Evolutionary conservation across 1,140 invertebrate species (phyloP).

Genomic region (Ceratina japonica): DNA sequence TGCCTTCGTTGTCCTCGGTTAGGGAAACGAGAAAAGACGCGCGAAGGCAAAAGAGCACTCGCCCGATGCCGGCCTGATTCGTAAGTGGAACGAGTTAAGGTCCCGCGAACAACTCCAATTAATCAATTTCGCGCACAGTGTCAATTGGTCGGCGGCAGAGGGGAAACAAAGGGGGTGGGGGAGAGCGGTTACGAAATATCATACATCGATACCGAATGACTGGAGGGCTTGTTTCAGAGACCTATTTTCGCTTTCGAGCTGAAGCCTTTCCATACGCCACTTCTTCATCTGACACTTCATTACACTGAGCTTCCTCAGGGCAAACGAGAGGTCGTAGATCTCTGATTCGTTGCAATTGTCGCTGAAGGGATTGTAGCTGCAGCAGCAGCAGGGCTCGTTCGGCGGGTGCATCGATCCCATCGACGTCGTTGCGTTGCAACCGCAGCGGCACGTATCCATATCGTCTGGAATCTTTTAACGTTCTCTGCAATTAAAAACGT

Average conservation of each 20-base stretch:
- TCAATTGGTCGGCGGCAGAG: background rate
- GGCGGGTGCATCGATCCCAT: constrained; percentile 53
- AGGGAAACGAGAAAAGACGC: too few relatives aligned
- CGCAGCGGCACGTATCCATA: constrained; percentile 61
- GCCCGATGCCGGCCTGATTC: background rate
- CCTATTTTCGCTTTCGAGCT: constrained; percentile 70
- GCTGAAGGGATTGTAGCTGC: constrained; percentile 65
- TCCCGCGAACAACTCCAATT: constrained; percentile 28
- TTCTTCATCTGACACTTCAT: constrained; percentile 76
- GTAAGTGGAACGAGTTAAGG: background rate
- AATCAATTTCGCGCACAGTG: constrained; percentile 31
- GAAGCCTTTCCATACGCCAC: constrained; percentile 68
- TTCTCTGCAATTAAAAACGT: background rate
- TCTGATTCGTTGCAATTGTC: constrained; percentile 66
- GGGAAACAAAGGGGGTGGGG: rapidly evolving
- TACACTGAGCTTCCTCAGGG: constrained; percentile 67
- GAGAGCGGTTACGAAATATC: constrained; percentile 3
- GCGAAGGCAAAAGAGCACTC: too few relatives aligned
- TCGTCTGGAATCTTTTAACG: background rate
- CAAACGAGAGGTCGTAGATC: constrained; percentile 70
- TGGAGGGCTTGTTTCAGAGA: constrained; percentile 68
- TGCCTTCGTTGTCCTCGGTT: too few relatives aligned
- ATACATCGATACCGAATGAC: constrained; percentile 65
- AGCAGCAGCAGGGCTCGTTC: constrained; percentile 64
- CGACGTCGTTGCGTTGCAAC: constrained; percentile 53